phyloP scores from a whole-genome alignment of 2,888 invertebrate genomes.

The Drosophila monieri region DNA sequence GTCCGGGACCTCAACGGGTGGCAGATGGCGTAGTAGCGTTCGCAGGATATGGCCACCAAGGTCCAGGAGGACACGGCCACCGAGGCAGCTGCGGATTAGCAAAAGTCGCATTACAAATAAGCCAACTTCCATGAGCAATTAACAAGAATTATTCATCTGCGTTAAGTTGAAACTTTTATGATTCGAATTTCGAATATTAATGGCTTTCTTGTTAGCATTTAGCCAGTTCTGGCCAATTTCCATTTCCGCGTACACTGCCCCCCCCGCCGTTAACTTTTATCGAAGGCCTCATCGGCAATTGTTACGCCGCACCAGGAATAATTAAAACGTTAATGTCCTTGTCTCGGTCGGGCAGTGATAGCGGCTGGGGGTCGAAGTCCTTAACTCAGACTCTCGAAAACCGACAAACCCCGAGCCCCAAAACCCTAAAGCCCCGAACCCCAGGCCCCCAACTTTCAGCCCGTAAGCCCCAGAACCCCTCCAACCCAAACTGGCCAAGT shows the following conservation, averaged over 20 bases:
- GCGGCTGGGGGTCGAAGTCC: background rate
- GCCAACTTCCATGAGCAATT: background rate
- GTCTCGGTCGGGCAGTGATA: conserved; percentile 1
- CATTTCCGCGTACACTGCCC: background rate
- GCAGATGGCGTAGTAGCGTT: conserved; percentile 92
- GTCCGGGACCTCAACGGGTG: conserved; percentile 89
- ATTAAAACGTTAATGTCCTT: conserved; percentile 33
- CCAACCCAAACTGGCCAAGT: background rate
- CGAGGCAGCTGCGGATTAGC: conserved; percentile 86
- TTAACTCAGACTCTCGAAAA: background rate
- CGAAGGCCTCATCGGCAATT: conserved; percentile 17
- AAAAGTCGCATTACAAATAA: background rate
- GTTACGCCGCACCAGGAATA: conserved; percentile 9
- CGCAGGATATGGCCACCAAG: conserved; percentile 90
- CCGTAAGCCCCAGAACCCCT: background rate
- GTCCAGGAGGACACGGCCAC: conserved; percentile 92
- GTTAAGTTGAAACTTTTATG: conserved; percentile 20
- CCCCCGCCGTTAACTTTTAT: conserved; percentile 22
- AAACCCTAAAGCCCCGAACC: background rate
- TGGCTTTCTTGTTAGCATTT: background rate
- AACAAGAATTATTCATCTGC: conserved; percentile 1
- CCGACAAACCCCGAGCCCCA: background rate
- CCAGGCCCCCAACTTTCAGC: background rate
- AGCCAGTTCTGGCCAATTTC: background rate
- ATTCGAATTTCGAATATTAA: conserved; percentile 18